Evolutionary conservation across 2,797 vertebrate species (phyloP).

Genomic region (Schizopygopsis pylzovi): DNA sequence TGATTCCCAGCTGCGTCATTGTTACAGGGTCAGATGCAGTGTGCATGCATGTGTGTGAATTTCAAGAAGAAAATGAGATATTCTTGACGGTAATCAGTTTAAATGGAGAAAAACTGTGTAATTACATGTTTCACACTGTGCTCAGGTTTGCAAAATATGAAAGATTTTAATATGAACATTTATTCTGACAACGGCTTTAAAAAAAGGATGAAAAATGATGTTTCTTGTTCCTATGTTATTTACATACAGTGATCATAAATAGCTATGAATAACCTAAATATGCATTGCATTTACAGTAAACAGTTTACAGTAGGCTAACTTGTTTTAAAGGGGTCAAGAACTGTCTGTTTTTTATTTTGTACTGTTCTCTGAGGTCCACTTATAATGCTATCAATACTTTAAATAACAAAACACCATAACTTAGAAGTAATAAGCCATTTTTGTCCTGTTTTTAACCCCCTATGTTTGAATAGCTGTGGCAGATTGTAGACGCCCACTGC

Average conservation of each 20-base stretch:
- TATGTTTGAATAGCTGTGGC: too few relatives aligned
- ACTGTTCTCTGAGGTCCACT: too few relatives aligned
- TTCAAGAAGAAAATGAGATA: background rate
- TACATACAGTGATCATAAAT: background rate
- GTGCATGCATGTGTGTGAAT: background rate
- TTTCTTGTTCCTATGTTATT: background rate
- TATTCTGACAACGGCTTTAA: background rate
- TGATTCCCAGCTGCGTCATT: background rate
- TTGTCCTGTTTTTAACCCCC: too few relatives aligned
- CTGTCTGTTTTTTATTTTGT: too few relatives aligned
- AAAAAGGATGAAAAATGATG: background rate
- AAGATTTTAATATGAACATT: background rate
- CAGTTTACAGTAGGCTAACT: background rate
- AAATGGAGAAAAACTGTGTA: background rate
- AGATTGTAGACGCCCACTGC: too few relatives aligned
- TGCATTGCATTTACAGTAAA: background rate
- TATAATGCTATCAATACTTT: too few relatives aligned
- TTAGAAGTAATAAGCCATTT: too few relatives aligned
- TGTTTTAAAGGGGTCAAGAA: too few relatives aligned
- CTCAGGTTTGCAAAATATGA: background rate
- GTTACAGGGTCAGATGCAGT: conserved; percentile 1
- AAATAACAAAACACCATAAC: too few relatives aligned
- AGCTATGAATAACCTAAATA: background rate
- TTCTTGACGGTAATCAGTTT: background rate
- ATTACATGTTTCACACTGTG: background rate